These are phyloP conservation scores for Dicyrtoma fusca DNA, from an alignment of 2,888 invertebrate genomes.

Conservation along the genomic window DNA sequence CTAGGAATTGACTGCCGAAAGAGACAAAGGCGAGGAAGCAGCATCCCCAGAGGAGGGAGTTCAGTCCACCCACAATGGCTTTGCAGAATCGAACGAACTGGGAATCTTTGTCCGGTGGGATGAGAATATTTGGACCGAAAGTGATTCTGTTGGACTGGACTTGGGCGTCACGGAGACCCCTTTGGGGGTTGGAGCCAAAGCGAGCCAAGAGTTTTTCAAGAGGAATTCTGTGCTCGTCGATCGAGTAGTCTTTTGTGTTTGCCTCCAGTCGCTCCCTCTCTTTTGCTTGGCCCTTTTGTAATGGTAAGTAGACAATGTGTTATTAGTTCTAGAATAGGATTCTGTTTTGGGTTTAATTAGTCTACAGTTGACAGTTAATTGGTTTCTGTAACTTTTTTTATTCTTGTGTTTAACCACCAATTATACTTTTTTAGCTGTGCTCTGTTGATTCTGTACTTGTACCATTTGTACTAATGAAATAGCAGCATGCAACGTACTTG, in stretches of 20 bases:
- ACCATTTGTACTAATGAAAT: too few species aligned
- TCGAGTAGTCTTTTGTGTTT: not conserved
- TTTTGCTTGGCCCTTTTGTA: too few species aligned
- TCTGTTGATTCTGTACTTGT: too few species aligned
- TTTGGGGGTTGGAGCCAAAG: conserved; percentile 43
- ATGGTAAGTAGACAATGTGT: too few species aligned
- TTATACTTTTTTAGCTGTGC: too few species aligned
- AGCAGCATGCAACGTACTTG: too few species aligned
- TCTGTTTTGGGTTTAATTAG: too few species aligned
- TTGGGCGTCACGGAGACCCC: conserved; percentile 61
- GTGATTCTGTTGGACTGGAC: conserved; percentile 59
- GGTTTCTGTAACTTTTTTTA: too few species aligned
- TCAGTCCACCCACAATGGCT: conserved; percentile 64
- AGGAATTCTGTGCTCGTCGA: conserved; percentile 48
- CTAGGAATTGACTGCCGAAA: conserved; percentile 60
- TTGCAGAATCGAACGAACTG: conserved; percentile 62
- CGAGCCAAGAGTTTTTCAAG: conserved; percentile 42
- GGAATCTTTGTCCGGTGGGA: conserved; percentile 60
- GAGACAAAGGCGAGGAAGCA: conserved; percentile 62
- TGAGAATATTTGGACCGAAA: conserved; percentile 62
- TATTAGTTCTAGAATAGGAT: too few species aligned
- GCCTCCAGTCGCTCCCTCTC: not conserved
- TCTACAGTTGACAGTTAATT: too few species aligned
- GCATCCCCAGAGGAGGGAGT: conserved; percentile 61
- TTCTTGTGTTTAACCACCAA: too few species aligned